Evolutionary conservation across 2,888 invertebrate genomes (phyloP).

Genomic region (Lottia gigantea): DNA sequence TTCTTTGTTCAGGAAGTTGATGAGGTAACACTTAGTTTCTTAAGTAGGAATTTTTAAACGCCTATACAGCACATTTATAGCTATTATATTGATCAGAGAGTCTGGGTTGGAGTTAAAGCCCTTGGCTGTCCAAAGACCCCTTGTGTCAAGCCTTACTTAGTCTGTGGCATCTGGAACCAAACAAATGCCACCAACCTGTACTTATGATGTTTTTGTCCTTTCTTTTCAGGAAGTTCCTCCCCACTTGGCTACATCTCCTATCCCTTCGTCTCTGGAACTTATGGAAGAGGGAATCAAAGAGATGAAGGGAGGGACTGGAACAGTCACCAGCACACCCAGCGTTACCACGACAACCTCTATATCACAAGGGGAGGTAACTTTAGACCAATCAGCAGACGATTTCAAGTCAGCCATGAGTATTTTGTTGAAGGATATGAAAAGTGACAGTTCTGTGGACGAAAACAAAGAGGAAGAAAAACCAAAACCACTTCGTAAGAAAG

Average conservation of each 20-base stretch:
- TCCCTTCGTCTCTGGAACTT: constrained; percentile 73
- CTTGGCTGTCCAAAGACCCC: too few species aligned
- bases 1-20: constrained; percentile 93
- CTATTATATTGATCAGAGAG: not conserved
- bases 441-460: constrained; percentile 34
- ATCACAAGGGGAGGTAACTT: not conserved
- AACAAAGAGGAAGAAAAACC: constrained; percentile 27
- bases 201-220: too few species aligned
- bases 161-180: too few species aligned
- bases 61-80: too few species aligned
- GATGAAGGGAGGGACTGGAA: constrained; percentile 33
- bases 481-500: constrained; percentile 29
- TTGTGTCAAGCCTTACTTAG: too few species aligned
- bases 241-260: constrained; percentile 94
- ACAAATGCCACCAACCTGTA: too few species aligned
- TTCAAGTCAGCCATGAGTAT: not conserved
- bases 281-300: constrained; percentile 51
- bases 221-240: constrained; percentile 73
- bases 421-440: constrained; percentile 28
- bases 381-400: constrained; percentile 3
- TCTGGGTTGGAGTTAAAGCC: not conserved
- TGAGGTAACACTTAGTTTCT: constrained; percentile 28
- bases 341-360: constrained; percentile 5
- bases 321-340: constrained; percentile 1
- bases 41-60: too few species aligned